A percentile compares a stretch with the other conserved stretches of the same genome.
Evolutionary conservation across 2,113 vertebrate genomes (phyloP).

Genomic region (Dasyprocta punctata): DNA sequence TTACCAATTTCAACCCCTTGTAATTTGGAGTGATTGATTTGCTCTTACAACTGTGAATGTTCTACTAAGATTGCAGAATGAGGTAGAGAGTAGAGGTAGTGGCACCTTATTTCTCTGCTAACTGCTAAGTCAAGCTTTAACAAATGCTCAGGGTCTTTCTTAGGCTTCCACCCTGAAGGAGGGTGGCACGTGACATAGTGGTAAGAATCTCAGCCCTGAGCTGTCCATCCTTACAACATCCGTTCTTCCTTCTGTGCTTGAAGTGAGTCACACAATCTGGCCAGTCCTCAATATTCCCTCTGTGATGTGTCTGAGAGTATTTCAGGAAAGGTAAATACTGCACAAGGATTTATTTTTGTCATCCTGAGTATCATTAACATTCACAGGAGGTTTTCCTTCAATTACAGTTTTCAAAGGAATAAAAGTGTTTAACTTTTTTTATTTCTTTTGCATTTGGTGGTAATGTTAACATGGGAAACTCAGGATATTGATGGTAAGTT

Average conservation of each 20-base stretch:
- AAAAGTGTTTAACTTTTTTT: not conserved
- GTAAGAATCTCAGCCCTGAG: not conserved
- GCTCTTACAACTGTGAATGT: not conserved
- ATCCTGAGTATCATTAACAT: not conserved
- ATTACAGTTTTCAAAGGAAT: not conserved
- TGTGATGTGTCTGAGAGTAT: not conserved
- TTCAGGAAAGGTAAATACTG: not conserved
- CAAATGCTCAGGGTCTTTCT: not conserved
- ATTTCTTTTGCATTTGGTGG: not conserved
- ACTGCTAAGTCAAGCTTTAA: not conserved
- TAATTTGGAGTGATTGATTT: not conserved
- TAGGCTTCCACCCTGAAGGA: not conserved
- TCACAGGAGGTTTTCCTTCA: constrained; percentile 15
- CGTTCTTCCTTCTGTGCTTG: not conserved
- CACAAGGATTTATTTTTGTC: constrained; percentile 27
- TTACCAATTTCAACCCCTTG: not conserved
- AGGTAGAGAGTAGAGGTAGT: not conserved
- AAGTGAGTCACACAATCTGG: not conserved
- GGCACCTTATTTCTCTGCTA: not conserved
- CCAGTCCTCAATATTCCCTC: not conserved
- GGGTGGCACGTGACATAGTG: fast-evolving
- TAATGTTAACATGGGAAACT: constrained; percentile 26
- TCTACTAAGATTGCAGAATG: not conserved
- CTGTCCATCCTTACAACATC: not conserved
- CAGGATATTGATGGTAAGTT: not conserved